Percentiles rank a stretch among this genome's conserved stretches.
These are phyloP conservation scores for Philopotamus ludificatus DNA, from an alignment of 1,140 invertebrate species.

Conservation along the genomic window DNA sequence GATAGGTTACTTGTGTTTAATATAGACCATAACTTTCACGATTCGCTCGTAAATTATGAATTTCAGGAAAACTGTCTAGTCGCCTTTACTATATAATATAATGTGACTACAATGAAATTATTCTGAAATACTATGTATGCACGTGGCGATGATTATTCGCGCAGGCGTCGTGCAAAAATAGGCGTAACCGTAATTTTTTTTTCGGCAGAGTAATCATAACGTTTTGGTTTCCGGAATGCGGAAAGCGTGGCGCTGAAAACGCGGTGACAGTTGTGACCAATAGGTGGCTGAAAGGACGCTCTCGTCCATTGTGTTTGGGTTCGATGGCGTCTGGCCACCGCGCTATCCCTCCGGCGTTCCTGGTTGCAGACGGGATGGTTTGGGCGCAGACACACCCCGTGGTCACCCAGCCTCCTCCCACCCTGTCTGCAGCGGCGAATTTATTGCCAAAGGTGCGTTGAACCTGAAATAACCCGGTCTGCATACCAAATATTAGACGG, in stretches of 20 bases:
- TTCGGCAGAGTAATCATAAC: not conserved
- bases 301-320: not conserved
- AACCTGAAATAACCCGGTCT: conserved; percentile 29
- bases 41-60: no score
- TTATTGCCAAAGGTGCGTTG: conserved; percentile 27
- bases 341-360: not conserved
- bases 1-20: no score
- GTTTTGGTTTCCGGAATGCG: no score
- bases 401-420: not conserved
- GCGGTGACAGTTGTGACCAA: not conserved
- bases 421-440: conserved; percentile 4
- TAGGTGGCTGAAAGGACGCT: not conserved
- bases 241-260: no score
- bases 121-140: no score
- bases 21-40: no score
- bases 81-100: no score
- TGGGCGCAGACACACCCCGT: conserved; percentile 19
- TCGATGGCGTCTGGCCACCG: not conserved
- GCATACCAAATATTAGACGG: conserved; percentile 24
- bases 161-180: not conserved
- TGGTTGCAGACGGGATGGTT: conserved; percentile 9
- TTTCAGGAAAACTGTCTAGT: no score
- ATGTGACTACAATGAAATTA: no score
- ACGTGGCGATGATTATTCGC: no score
- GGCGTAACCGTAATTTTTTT: not conserved